Evolutionary conservation across 2,888 invertebrate species (phyloP).

Genomic region (Nephrotoma appendiculata): DNA sequence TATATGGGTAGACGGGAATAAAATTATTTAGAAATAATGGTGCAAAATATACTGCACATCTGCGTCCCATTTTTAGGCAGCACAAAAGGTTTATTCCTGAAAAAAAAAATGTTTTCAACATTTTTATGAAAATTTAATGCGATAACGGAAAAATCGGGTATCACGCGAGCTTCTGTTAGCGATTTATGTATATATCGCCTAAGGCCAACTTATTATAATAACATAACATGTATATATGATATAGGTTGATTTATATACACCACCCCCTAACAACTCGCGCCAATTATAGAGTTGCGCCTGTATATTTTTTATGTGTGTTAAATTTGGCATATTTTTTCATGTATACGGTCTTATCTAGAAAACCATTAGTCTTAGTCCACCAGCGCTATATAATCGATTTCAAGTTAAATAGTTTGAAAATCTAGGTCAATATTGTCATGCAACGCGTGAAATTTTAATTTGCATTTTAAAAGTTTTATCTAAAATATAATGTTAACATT

Average conservation of each 20-base stretch:
- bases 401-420: background rate
- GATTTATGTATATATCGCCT: background rate
- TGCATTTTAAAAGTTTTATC: background rate
- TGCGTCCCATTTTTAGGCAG: background rate
- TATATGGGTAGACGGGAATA: too few relatives aligned
- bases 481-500: too few relatives aligned
- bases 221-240: background rate
- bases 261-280: background rate
- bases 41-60: background rate
- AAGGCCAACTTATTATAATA: background rate
- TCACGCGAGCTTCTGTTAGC: background rate
- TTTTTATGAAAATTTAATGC: background rate
- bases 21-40: background rate
- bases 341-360: background rate
- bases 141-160: background rate
- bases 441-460: background rate
- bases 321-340: background rate
- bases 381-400: background rate
- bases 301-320: background rate
- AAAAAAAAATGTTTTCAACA: background rate
- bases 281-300: background rate
- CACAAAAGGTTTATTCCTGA: too few relatives aligned
- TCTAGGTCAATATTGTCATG: background rate
- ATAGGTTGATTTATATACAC: background rate
- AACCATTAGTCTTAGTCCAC: background rate